A percentile compares a stretch with the other conserved stretches of the same genome.
These are phyloP conservation scores for Taxidea taxus DNA, from an alignment of 2,113 vertebrate genomes.

Conservation along the genomic window DNA sequence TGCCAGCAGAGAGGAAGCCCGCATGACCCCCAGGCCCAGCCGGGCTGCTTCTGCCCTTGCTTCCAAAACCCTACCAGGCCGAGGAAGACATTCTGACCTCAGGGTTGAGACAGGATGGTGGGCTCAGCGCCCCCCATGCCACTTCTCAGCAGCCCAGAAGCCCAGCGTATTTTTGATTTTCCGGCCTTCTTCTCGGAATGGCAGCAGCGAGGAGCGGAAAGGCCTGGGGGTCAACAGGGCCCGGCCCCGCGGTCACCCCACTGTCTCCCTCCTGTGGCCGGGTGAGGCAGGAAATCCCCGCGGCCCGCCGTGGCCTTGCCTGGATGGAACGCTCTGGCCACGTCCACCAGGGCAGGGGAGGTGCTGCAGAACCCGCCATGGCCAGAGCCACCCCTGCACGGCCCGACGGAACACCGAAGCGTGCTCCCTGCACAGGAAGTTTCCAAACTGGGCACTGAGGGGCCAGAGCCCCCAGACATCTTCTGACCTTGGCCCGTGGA, in stretches of 20 bases:
- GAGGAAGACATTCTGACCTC: neutral
- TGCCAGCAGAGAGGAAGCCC: neutral
- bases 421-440: neutral
- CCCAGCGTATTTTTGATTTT: neutral
- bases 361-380: fast-evolving
- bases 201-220: neutral
- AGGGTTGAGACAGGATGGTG: neutral
- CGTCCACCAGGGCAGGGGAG: fast-evolving
- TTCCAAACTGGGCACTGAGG: neutral
- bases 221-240: fast-evolving
- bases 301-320: neutral
- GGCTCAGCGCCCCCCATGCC: fast-evolving
- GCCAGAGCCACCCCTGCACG: fast-evolving
- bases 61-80: neutral
- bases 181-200: neutral
- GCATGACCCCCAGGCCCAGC: neutral
- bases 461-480: neutral
- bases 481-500: neutral
- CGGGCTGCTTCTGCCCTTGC: neutral
- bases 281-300: neutral
- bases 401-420: neutral
- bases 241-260: neutral
- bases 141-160: neutral
- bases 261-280: neutral
- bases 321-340: fast-evolving